A percentile compares a stretch with the other conserved stretches of the same genome.
phyloP scores from a whole-genome alignment of 2,113 vertebrate genomes.

The Elgaria multicarinata region DNA sequence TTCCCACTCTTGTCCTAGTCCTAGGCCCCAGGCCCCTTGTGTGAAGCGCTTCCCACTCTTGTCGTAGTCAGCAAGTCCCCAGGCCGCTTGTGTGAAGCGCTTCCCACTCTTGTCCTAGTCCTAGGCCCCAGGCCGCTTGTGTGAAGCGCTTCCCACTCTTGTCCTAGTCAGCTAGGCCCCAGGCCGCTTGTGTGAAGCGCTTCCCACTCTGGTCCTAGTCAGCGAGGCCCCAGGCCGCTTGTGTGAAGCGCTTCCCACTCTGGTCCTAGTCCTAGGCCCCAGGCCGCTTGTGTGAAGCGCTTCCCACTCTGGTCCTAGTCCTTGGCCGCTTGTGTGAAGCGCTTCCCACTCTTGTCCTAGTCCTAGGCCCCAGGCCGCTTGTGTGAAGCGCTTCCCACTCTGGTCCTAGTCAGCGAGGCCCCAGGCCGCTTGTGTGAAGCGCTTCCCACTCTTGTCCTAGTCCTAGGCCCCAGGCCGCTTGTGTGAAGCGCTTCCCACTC shows the following conservation, averaged over 20 bases:
- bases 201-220: not conserved
- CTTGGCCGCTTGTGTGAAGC: slow-evolving; percentile 23
- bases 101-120: not conserved
- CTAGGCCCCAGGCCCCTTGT: slow-evolving; percentile 21
- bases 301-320: not conserved
- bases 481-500: not conserved
- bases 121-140: slow-evolving; percentile 21
- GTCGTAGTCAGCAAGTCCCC: not conserved
- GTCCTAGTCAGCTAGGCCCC: not conserved
- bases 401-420: not conserved
- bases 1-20: not conserved
- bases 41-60: not conserved
- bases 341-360: not conserved
- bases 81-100: slow-evolving; percentile 6
- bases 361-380: slow-evolving; percentile 16
- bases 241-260: not conserved
- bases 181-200: slow-evolving; percentile 6
- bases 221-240: slow-evolving; percentile 17
- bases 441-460: not conserved
- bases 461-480: slow-evolving; percentile 16
- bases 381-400: not conserved
- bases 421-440: slow-evolving; percentile 1
- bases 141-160: not conserved
- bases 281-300: slow-evolving; percentile 6
- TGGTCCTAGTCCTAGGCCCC: not conserved